Evolutionary conservation across 2,888 invertebrate species (phyloP).

Genomic region (Venustoraphidia nigricollis): DNA sequence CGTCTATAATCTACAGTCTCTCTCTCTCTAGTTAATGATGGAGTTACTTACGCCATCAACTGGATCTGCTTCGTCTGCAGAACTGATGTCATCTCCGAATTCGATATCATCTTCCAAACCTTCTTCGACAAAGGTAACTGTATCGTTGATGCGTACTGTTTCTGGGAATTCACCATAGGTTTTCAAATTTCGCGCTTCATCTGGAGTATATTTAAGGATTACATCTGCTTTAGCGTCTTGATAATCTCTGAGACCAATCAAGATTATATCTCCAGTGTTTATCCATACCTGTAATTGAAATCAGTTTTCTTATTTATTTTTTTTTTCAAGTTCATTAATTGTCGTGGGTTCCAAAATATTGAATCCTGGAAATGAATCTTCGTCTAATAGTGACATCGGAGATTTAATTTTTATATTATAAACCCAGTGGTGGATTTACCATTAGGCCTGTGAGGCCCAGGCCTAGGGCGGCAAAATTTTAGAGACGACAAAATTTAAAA

Average conservation of each 20-base stretch:
- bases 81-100: slow-evolving; percentile 89
- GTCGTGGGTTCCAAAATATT: too few relatives aligned
- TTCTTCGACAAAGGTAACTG: slow-evolving; percentile 86
- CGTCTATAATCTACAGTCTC: too few relatives aligned
- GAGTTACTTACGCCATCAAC: slow-evolving; percentile 35
- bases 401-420: too few relatives aligned
- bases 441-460: too few relatives aligned
- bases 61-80: slow-evolving; percentile 71
- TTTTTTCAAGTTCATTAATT: slow-evolving; percentile 12
- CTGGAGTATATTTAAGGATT: slow-evolving; percentile 96
- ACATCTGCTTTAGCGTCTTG: slow-evolving; percentile 98
- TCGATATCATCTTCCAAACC: slow-evolving; percentile 94
- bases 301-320: slow-evolving; percentile 17
- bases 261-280: slow-evolving; percentile 95
- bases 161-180: slow-evolving; percentile 98
- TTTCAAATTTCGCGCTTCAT: slow-evolving; percentile 97
- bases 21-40: too few relatives aligned
- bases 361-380: too few relatives aligned
- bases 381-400: too few relatives aligned
- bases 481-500: too few relatives aligned
- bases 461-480: too few relatives aligned
- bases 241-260: slow-evolving; percentile 94
- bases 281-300: slow-evolving; percentile 62
- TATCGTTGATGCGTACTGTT: slow-evolving; percentile 93
- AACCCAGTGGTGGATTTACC: too few relatives aligned